phyloP scores from a whole-genome alignment of 2,797 vertebrate genomes.

The Mionectes olivaceus region DNA sequence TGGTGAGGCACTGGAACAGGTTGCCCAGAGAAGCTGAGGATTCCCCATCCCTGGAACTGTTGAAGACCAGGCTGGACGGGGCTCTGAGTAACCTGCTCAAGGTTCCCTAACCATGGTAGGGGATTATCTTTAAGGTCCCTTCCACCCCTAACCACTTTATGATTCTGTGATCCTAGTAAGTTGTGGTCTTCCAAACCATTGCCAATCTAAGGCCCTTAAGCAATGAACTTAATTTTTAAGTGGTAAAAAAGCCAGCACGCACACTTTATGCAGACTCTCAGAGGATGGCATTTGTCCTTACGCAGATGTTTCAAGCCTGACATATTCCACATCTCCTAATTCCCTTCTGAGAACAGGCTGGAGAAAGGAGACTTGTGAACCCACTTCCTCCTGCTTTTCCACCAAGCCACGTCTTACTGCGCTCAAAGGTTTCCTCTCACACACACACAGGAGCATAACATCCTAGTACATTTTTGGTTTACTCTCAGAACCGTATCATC shows the following conservation, averaged over 20 bases:
- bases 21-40: not conserved
- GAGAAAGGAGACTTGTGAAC: not conserved
- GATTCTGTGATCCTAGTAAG: not conserved
- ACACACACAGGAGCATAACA: not conserved
- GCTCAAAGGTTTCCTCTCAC: not conserved
- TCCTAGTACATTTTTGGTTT: not conserved
- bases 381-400: not conserved
- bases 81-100: not conserved
- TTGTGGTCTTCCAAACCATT: not conserved
- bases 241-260: not conserved
- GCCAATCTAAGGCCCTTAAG: not conserved
- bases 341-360: not conserved
- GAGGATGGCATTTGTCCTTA: not conserved
- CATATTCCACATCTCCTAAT: not conserved
- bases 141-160: not conserved
- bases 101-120: not conserved
- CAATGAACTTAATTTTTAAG: not conserved
- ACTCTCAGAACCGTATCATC: not conserved
- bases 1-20: not conserved
- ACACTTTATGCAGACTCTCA: not conserved
- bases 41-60: not conserved
- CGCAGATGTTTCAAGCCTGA: not conserved
- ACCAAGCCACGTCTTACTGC: rapidly evolving
- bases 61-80: not conserved
- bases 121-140: not conserved